phyloP scores from a whole-genome alignment of 2,797 vertebrate genomes.

The Centropyge bicolor region DNA sequence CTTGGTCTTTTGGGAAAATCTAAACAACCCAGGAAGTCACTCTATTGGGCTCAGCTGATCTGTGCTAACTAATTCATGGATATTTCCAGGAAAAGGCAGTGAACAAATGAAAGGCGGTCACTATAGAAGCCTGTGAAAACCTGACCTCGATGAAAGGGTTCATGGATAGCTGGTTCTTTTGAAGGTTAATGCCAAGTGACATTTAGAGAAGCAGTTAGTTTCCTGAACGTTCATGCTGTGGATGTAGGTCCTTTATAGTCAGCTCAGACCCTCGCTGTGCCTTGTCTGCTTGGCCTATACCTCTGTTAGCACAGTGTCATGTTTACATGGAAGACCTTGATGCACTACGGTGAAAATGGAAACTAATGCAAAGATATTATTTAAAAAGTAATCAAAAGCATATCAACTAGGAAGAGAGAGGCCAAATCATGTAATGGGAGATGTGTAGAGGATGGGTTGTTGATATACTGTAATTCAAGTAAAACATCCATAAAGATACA shows the following conservation, averaged over 20 bases:
- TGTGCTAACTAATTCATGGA: slow-evolving; percentile 69
- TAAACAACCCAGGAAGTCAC: slow-evolving; percentile 20
- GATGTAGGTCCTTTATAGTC: slow-evolving; percentile 26
- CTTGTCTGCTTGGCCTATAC: slow-evolving; percentile 7
- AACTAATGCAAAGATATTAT: not conserved
- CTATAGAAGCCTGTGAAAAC: slow-evolving; percentile 34
- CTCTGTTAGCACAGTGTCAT: not conserved
- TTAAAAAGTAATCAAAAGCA: not conserved
- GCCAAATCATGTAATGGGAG: not conserved
- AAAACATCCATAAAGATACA: not conserved
- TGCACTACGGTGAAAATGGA: not conserved
- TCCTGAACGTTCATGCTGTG: slow-evolving; percentile 35
- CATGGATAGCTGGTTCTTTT: slow-evolving; percentile 42
- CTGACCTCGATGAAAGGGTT: slow-evolving; percentile 48
- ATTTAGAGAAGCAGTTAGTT: slow-evolving; percentile 42
- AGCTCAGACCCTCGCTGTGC: slow-evolving; percentile 2
- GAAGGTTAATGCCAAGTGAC: slow-evolving; percentile 56
- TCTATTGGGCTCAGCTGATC: slow-evolving; percentile 54
- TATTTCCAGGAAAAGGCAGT: slow-evolving; percentile 62
- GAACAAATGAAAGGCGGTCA: slow-evolving; percentile 50
- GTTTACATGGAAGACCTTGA: not conserved
- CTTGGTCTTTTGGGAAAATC: slow-evolving; percentile 15
- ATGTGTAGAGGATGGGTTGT: not conserved
- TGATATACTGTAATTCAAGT: slow-evolving; percentile 14
- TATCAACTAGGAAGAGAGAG: not conserved